Evolutionary conservation across 37 sponge, comb jelly and placozoan species (phyloP).

Genomic region (Geodia barretti): DNA sequence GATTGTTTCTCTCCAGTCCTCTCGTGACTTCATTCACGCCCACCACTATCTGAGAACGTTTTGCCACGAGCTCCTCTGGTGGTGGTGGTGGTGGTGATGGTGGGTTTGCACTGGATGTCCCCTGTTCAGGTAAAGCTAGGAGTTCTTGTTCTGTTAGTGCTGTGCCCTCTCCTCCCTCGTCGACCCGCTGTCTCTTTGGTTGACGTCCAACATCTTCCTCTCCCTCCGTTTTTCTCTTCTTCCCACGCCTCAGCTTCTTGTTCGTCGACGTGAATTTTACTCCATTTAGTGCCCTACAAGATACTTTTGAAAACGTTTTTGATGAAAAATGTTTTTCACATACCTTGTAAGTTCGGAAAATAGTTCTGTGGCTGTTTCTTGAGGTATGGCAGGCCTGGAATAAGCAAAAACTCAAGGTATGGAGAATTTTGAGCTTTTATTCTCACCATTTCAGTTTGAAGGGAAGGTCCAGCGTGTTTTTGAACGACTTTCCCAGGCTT

Average conservation of each 20-base stretch:
- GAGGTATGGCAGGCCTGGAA: slow-evolving; percentile 29
- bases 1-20: slow-evolving; percentile 41
- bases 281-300: slow-evolving; percentile 12
- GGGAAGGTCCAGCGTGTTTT: slow-evolving; percentile 53
- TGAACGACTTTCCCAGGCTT: slow-evolving; percentile 6
- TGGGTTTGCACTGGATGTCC: background rate
- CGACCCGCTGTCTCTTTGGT: slow-evolving; percentile 6
- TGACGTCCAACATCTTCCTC: background rate
- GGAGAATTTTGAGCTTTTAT: background rate
- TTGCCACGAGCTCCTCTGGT: slow-evolving; percentile 2
- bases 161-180: background rate
- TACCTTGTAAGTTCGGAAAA: slow-evolving; percentile 26
- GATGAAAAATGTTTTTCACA: background rate
- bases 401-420: background rate
- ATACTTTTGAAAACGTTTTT: background rate
- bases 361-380: background rate
- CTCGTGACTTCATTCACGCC: slow-evolving; percentile 63
- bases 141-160: background rate
- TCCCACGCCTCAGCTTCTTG: too few relatives aligned
- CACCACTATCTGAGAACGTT: slow-evolving; percentile 44
- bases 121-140: background rate
- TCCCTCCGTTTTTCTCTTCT: background rate
- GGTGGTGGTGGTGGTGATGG: background rate
- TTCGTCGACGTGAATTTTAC: background rate
- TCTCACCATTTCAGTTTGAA: slow-evolving; percentile 50